Evolutionary conservation across 2,113 vertebrate species (phyloP).

Genomic region (Elgaria multicarinata): DNA sequence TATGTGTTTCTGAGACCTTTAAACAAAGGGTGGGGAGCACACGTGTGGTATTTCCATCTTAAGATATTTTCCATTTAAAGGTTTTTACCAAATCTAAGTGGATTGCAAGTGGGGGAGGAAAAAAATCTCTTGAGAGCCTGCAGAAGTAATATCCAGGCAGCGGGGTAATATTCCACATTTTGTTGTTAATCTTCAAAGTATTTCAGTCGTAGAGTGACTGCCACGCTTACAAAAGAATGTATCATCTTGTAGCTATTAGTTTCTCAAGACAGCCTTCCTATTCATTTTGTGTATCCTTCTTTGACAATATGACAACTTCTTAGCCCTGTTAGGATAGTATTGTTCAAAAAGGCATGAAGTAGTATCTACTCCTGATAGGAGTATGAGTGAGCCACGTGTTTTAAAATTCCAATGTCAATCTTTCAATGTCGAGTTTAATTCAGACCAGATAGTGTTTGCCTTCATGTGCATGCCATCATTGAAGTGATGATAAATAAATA

Average conservation of each 20-base stretch:
- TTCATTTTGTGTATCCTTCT: not conserved
- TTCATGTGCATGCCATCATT: not conserved
- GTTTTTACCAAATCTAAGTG: not conserved
- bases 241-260: constrained; percentile 14
- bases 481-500: not conserved
- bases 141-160: not conserved
- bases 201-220: not conserved
- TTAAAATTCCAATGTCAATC: not conserved
- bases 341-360: not conserved
- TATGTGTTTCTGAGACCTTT: not conserved
- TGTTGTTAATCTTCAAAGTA: not conserved
- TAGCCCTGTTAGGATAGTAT: not conserved
- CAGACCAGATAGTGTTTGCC: not conserved
- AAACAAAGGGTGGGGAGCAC: not conserved
- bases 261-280: constrained; percentile 1
- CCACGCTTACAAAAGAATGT: not conserved
- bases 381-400: not conserved
- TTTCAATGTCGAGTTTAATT: not conserved
- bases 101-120: not conserved
- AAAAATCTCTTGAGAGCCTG: not conserved
- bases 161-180: not conserved
- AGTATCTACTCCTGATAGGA: not conserved
- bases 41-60: not conserved
- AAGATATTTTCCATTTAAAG: not conserved
- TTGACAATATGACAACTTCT: constrained; percentile 16